phyloP scores from a whole-genome alignment of 2,113 vertebrate species.

The Callocephalon fimbriatum region DNA sequence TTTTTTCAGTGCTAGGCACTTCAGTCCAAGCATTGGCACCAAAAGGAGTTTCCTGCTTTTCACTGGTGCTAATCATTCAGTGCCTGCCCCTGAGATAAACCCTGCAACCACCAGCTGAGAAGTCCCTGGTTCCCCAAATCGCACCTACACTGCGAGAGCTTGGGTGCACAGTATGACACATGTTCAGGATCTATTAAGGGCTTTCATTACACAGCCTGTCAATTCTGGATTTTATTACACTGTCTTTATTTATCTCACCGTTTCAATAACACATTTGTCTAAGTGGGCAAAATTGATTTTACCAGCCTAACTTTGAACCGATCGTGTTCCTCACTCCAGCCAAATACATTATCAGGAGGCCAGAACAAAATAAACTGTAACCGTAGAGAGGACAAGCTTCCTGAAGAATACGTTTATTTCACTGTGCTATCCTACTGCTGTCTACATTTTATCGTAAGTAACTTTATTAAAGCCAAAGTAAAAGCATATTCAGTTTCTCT shows the following conservation, averaged over 20 bases:
- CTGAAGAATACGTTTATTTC: not conserved
- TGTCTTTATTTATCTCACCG: not conserved
- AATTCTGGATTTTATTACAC: not conserved
- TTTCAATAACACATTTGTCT: not conserved
- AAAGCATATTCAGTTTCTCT: not conserved
- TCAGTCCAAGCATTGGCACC: accelerated
- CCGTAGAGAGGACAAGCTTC: not conserved
- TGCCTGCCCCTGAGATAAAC: not conserved
- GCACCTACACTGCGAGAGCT: accelerated
- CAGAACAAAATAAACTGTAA: not conserved
- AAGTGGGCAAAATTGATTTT: not conserved
- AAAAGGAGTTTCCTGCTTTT: not conserved
- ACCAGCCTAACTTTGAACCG: not conserved
- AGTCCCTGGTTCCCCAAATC: not conserved
- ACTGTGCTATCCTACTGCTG: not conserved
- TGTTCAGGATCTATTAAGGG: not conserved
- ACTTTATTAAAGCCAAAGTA: not conserved
- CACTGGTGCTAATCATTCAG: not conserved
- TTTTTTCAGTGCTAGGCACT: not conserved
- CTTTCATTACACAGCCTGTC: not conserved
- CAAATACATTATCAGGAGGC: not conserved
- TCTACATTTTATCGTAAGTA: not conserved
- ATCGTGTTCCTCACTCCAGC: not conserved
- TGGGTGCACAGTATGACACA: accelerated
- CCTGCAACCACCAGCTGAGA: not conserved